phyloP scores from a whole-genome alignment of 2,888 invertebrate species.

The Volucella bombylans region DNA sequence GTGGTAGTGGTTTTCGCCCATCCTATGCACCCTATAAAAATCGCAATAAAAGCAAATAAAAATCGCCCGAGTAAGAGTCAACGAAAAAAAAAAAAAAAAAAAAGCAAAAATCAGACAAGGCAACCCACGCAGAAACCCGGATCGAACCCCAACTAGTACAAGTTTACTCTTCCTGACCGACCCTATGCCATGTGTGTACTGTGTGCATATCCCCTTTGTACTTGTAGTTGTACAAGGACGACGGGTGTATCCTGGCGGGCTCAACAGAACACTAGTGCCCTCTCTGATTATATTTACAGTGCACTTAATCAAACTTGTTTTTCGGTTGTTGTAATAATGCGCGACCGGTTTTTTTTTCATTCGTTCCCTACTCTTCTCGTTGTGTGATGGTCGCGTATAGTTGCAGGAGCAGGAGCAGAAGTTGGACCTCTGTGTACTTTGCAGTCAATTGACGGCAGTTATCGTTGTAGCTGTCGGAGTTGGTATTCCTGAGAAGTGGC shows the following conservation, averaged over 20 bases:
- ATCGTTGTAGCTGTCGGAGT: constrained; percentile 46
- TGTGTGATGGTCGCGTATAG: constrained; percentile 3
- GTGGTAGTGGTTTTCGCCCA: constrained; percentile 48
- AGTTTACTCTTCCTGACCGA: not conserved
- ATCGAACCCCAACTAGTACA: constrained; percentile 43
- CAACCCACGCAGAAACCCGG: constrained; percentile 55
- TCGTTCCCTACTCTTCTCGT: not conserved
- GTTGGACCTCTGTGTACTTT: constrained; percentile 53
- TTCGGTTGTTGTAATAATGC: constrained; percentile 74
- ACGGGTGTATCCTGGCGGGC: constrained; percentile 43
- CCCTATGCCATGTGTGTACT: constrained; percentile 27
- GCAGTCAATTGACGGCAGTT: constrained; percentile 70
- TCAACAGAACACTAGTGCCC: constrained; percentile 45
- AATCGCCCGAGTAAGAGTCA: constrained; percentile 53
- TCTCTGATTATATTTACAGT: constrained; percentile 73
- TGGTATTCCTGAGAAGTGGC: constrained; percentile 50
- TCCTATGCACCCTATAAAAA: constrained; percentile 61
- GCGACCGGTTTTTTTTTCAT: constrained; percentile 56
- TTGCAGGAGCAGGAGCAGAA: constrained; percentile 15
- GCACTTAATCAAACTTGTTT: constrained; percentile 74
- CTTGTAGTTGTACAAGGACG: constrained; percentile 11
- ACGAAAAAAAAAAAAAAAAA: constrained; percentile 41
- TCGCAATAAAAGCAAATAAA: constrained; percentile 73
- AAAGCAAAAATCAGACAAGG: too few species aligned
- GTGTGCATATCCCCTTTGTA: constrained; percentile 3